phyloP scores from a whole-genome alignment of 1,140 invertebrate genomes.

The Kradibia gibbosae region DNA sequence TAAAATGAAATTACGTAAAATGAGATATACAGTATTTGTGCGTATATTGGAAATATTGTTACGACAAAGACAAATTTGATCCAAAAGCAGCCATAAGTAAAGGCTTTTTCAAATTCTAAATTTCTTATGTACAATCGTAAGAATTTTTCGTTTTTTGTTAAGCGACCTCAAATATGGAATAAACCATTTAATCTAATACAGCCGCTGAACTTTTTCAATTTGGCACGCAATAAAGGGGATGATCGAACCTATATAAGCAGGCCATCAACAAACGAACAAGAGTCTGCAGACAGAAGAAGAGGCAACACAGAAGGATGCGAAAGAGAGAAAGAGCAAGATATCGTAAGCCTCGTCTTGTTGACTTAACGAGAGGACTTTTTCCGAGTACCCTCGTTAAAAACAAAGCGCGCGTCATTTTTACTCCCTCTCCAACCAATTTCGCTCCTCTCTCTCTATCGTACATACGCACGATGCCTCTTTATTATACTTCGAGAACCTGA shows the following conservation, averaged over 20 bases:
- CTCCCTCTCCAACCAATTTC: not conserved
- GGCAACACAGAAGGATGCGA: not conserved
- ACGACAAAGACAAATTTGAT: slow-evolving; percentile 5
- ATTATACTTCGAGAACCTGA: slow-evolving; percentile 13
- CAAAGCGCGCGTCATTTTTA: slow-evolving; percentile 43
- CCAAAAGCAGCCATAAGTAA: slow-evolving; percentile 18
- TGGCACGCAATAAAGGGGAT: slow-evolving; percentile 47
- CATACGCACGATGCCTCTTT: slow-evolving; percentile 11
- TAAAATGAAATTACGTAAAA: no score
- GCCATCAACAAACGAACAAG: slow-evolving; percentile 33
- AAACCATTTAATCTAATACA: slow-evolving; percentile 47
- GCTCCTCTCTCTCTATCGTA: not conserved
- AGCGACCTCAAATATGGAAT: not conserved
- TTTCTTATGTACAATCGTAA: slow-evolving; percentile 15
- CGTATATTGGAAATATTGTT: not conserved
- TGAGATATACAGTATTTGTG: no score
- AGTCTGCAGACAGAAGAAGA: slow-evolving; percentile 1
- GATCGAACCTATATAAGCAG: slow-evolving; percentile 48
- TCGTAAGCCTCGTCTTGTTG: slow-evolving; percentile 48
- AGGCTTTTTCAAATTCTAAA: not conserved
- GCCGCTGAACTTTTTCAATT: slow-evolving; percentile 50
- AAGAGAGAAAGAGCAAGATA: slow-evolving; percentile 39
- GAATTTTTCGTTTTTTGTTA: slow-evolving; percentile 31
- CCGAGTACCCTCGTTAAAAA: slow-evolving; percentile 51
- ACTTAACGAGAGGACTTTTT: slow-evolving; percentile 53